These are phyloP conservation scores for Papilio protenor DNA, from an alignment of 2,888 invertebrate species.

Conservation along the genomic window DNA sequence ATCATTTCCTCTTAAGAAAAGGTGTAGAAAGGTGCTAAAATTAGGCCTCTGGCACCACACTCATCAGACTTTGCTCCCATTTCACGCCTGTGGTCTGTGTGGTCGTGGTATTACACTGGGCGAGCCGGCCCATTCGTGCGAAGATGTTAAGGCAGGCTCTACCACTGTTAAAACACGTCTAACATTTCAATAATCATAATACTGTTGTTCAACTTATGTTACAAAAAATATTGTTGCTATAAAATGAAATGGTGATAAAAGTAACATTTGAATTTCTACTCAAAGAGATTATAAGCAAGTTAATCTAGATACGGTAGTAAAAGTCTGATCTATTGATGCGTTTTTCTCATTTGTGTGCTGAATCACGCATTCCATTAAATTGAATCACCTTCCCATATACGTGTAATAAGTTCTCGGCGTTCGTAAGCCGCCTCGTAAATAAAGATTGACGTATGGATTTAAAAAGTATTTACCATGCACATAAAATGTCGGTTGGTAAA, in stretches of 20 bases:
- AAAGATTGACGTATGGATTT: constrained; percentile 17
- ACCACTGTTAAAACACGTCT: too few species aligned
- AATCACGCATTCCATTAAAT: constrained; percentile 21
- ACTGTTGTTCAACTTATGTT: too few species aligned
- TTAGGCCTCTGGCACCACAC: too few species aligned
- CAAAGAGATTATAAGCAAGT: not conserved
- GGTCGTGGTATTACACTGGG: too few species aligned
- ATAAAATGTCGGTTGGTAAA: not conserved
- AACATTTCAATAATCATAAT: too few species aligned
- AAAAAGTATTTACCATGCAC: not conserved
- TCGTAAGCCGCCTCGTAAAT: constrained; percentile 3
- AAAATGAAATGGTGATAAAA: not conserved
- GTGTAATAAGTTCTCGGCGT: constrained; percentile 23
- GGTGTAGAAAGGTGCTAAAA: too few species aligned
- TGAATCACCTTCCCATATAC: constrained; percentile 22
- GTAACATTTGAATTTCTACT: not conserved
- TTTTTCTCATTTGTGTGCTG: constrained; percentile 20
- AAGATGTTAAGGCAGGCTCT: too few species aligned
- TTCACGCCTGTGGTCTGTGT: too few species aligned
- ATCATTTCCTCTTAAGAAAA: too few species aligned
- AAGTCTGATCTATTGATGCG: not conserved
- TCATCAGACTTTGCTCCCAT: too few species aligned
- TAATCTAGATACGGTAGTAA: not conserved
- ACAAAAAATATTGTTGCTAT: too few species aligned
- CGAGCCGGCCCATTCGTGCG: too few species aligned